These are phyloP conservation scores for Gavialis gangeticus DNA, from an alignment of 2,113 vertebrate genomes.

Conservation along the genomic window DNA sequence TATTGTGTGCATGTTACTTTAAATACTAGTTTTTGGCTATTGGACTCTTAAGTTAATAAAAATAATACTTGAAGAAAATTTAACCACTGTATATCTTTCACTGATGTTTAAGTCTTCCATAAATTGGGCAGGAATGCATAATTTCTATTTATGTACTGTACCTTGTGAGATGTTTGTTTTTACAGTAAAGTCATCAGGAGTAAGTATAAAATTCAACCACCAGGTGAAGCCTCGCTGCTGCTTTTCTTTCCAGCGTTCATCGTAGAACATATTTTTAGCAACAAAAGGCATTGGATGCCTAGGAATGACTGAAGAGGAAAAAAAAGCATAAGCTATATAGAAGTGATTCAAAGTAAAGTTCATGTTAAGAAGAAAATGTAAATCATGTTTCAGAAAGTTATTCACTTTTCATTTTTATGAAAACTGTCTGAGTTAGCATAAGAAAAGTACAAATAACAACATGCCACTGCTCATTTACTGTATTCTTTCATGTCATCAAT, in stretches of 20 bases:
- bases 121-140: too few species aligned
- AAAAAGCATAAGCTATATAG: neutral
- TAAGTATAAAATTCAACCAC: slow-evolving; percentile 97
- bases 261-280: slow-evolving; percentile 97
- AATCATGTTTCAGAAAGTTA: too few species aligned
- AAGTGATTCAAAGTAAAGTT: neutral
- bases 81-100: too few species aligned
- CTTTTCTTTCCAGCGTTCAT: slow-evolving; percentile 97
- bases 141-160: slow-evolving; percentile 40
- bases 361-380: neutral
- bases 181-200: slow-evolving; percentile 93
- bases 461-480: too few species aligned
- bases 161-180: slow-evolving; percentile 88
- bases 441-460: neutral
- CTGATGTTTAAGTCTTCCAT: too few species aligned
- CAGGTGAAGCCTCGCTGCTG: slow-evolving; percentile 93
- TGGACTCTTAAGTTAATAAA: too few species aligned
- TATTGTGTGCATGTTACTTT: too few species aligned
- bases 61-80: too few species aligned
- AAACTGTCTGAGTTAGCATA: neutral
- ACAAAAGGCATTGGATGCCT: slow-evolving; percentile 95
- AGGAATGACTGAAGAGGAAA: slow-evolving; percentile 83
- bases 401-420: neutral
- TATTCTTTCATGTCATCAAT: too few species aligned
- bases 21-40: too few species aligned